These are phyloP conservation scores for Albula glossodonta DNA, from an alignment of 2,113 vertebrate genomes.

Conservation along the genomic window DNA sequence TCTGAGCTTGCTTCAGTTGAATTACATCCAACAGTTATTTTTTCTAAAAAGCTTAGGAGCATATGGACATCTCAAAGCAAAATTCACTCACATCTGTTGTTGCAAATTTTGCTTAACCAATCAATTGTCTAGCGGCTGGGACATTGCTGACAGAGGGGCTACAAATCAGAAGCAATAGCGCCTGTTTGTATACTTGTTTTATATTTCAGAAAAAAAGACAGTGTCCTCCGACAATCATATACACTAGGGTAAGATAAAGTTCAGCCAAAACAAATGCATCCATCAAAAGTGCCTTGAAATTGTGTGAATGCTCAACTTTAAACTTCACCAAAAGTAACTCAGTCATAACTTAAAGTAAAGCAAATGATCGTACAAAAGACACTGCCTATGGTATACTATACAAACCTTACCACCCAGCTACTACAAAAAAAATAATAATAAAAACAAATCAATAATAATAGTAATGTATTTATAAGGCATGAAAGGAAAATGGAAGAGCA, in stretches of 20 bases:
- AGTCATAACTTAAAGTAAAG: too few relatives aligned
- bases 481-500: too few relatives aligned
- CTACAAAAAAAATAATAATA: too few relatives aligned
- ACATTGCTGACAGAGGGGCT: not conserved
- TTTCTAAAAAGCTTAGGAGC: not conserved
- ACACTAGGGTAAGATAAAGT: not conserved
- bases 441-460: too few relatives aligned
- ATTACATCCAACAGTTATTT: not conserved
- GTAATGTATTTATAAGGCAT: too few relatives aligned
- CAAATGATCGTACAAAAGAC: too few relatives aligned
- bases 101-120: not conserved
- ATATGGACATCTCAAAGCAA: slow-evolving; percentile 15
- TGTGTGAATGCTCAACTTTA: not conserved
- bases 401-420: too few relatives aligned
- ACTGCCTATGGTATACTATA: too few relatives aligned
- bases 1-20: not conserved
- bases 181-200: not conserved
- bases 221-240: not conserved
- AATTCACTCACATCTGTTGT: not conserved
- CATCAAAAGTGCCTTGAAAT: not conserved
- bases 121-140: not conserved
- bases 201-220: not conserved
- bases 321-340: too few relatives aligned
- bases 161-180: slow-evolving; percentile 2
- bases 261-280: not conserved